A percentile compares a stretch with the other conserved stretches of the same genome.
phyloP scores from a whole-genome alignment of 2,113 vertebrate genomes.

The Pterocles gutturalis region DNA sequence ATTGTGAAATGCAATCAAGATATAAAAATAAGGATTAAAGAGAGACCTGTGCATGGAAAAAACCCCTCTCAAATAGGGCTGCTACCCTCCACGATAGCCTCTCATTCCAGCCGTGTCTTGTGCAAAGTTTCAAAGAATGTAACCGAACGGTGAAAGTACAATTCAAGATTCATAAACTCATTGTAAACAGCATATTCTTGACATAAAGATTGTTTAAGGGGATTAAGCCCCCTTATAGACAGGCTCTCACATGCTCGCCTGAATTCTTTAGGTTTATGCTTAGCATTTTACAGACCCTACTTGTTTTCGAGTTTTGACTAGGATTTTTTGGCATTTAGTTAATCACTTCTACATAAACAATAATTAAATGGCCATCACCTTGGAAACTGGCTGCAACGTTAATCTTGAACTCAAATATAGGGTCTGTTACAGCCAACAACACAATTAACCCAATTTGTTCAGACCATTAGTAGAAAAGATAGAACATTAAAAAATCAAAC shows the following conservation, averaged over 20 bases:
- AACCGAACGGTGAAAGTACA: neutral
- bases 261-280: neutral
- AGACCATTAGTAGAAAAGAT: neutral
- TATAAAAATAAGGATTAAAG: slow-evolving; percentile 55
- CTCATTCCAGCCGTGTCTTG: neutral
- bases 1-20: slow-evolving; percentile 62
- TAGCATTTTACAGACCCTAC: neutral
- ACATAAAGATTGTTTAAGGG: neutral
- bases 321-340: slow-evolving; percentile 23
- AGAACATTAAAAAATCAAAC: neutral
- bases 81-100: neutral
- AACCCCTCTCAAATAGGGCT: neutral
- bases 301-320: slow-evolving; percentile 27
- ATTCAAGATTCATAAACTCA: neutral
- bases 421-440: slow-evolving; percentile 8
- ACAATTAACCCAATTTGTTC: slow-evolving; percentile 23
- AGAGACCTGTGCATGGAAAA: neutral
- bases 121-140: neutral
- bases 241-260: neutral
- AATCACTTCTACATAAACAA: slow-evolving; percentile 49
- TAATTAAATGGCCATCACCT: slow-evolving; percentile 54
- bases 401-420: slow-evolving; percentile 48
- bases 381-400: slow-evolving; percentile 33
- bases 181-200: neutral
- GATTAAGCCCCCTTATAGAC: neutral